phyloP scores from a whole-genome alignment of 2,888 invertebrate genomes.

The Tetragnatha montana region DNA sequence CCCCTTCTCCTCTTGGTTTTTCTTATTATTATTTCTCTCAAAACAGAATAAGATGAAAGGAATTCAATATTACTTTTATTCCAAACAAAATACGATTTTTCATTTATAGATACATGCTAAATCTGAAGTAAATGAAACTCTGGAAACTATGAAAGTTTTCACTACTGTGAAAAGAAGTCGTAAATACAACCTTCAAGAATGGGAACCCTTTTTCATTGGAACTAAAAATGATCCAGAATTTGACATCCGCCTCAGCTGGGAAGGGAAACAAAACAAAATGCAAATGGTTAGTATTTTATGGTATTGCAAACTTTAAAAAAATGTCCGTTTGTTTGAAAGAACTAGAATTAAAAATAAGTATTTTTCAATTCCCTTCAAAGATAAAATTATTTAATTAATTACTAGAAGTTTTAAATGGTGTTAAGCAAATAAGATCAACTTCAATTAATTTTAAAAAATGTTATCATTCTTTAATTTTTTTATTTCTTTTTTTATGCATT shows the following conservation, averaged over 20 bases:
- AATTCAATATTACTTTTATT: too few species aligned
- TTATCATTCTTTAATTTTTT: too few species aligned
- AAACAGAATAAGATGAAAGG: too few species aligned
- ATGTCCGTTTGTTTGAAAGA: background rate
- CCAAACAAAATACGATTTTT: background rate
- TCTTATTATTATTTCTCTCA: too few species aligned
- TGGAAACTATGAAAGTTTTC: conserved; percentile 55
- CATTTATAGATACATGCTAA: background rate
- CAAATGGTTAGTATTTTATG: conserved; percentile 69
- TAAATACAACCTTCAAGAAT: conserved; percentile 66
- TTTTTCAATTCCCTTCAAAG: background rate
- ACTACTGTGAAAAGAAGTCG: conserved; percentile 69
- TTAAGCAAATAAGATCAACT: too few species aligned
- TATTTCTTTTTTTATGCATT: background rate
- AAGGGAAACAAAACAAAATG: conserved; percentile 73
- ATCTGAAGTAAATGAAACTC: conserved; percentile 25
- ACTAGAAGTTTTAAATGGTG: too few species aligned
- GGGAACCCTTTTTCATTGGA: conserved; percentile 73
- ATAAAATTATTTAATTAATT: background rate
- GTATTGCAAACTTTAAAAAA: background rate
- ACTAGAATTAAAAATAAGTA: background rate
- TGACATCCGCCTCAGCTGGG: conserved; percentile 73
- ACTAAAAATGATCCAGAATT: conserved; percentile 72
- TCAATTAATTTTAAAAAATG: too few species aligned
- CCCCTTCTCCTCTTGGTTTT: too few species aligned